A percentile compares a stretch with the other conserved stretches of the same genome.
Evolutionary conservation across 2,797 vertebrate species (phyloP).

Genomic region (Hylomyscus alleni): DNA sequence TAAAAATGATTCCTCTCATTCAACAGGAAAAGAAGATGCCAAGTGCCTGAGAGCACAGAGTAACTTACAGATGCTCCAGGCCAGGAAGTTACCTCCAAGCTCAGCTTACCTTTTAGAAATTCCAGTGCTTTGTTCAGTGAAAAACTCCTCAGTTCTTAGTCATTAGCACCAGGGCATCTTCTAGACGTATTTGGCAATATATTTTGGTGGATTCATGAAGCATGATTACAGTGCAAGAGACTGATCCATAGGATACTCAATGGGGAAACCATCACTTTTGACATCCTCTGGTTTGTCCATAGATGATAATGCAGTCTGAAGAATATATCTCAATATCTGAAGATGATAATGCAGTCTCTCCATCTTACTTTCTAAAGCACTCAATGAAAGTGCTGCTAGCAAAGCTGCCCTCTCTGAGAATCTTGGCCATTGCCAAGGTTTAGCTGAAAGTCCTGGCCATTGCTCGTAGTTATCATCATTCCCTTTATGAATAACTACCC

Average conservation of each 20-base stretch:
- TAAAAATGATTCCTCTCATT: slow-evolving; percentile 89
- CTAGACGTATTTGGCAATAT: slow-evolving; percentile 90
- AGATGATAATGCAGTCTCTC: slow-evolving; percentile 90
- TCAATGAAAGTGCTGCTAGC: slow-evolving; percentile 89
- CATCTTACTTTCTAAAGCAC: slow-evolving; percentile 89
- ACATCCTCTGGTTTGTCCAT: slow-evolving; percentile 91
- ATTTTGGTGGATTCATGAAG: slow-evolving; percentile 93
- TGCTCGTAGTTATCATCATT: slow-evolving; percentile 84
- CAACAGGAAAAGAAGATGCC: slow-evolving; percentile 90
- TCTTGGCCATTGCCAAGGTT: slow-evolving; percentile 71
- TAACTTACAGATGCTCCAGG: slow-evolving; percentile 87
- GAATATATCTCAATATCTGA: too few species aligned
- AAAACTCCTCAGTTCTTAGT: slow-evolving; percentile 88
- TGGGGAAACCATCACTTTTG: slow-evolving; percentile 90
- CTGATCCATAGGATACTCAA: slow-evolving; percentile 93
- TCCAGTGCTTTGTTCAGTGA: slow-evolving; percentile 84
- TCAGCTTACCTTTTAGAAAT: slow-evolving; percentile 89
- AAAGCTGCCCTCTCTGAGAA: slow-evolving; percentile 87
- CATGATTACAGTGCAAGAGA: slow-evolving; percentile 92
- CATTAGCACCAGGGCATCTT: slow-evolving; percentile 90
- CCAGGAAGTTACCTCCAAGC: slow-evolving; percentile 90
- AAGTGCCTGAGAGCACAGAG: slow-evolving; percentile 87
- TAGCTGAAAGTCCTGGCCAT: slow-evolving; percentile 86
- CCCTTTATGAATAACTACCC: slow-evolving; percentile 82
- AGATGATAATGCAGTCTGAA: slow-evolving; percentile 90